Evolutionary conservation across 2,113 vertebrate species (phyloP), one percentile per base, ranked within the genome.

Genomic region (Notechis scutatus): DNA sequence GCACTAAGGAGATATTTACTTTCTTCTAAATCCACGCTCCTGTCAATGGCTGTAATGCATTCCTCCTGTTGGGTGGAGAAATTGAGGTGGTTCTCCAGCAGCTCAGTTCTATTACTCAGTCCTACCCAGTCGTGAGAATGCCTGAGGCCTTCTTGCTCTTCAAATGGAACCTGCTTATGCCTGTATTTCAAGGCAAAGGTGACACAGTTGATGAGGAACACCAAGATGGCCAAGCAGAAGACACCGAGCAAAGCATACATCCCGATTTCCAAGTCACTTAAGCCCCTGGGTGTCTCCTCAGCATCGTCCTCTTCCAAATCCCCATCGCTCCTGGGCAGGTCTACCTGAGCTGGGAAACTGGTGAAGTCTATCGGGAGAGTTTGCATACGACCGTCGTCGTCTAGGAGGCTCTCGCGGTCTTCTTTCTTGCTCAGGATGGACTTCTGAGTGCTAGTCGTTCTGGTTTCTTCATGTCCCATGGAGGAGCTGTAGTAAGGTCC

Each of bases 61-160:
- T 98, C 97, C 0, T 98, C 98, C 2, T 97, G 98, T 61, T 98
- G 98, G 34, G 98, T 93, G 0, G 98, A 97, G 11, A 98, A 98
- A 89, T 97, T 97, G 0, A 97, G 93, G 92, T 98, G 97, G 11
- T 97, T 98, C 97, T 98, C 99, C 96, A 99, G 96, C 12, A 99
- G 97, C 90, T 99, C 99, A 1, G 98, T 97, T 87, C 98, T 98
- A 86, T 98, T 98, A 95, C 98, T 98, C 52, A 99, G 96, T 96
- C 99, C 99, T 0, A 99, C 98, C 99, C 99, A 99, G 97, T 99
- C 98, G 0, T 99, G 99, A 2, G 98, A 96, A 94, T 98, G 99
- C 50, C 98, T 98, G 89, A 98, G 93, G 5, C 98, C 98, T 94
- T 99, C 98, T 89, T 98, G 98, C 86, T 98, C 97, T 2, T 98